phyloP scores from a whole-genome alignment of 2,113 vertebrate genomes.

The Ceyx melanurus region DNA sequence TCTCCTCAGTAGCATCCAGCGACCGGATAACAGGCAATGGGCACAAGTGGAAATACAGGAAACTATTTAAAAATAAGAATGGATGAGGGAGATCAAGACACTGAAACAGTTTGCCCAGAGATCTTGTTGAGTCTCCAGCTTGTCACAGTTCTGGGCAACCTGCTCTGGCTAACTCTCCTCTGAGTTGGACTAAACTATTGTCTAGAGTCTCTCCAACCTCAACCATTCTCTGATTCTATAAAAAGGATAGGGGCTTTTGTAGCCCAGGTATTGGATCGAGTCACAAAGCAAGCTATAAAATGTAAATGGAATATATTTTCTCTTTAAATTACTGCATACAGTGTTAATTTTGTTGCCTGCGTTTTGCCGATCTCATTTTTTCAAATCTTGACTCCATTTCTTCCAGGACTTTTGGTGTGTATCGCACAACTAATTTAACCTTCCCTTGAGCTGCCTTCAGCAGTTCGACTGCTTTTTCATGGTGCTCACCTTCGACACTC shows the following conservation, averaged over 20 bases:
- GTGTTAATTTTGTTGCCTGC: conserved; percentile 92
- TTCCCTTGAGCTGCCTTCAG: conserved; percentile 97
- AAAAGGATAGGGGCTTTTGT: conserved; percentile 10
- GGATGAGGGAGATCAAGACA: background rate
- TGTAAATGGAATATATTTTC: conserved; percentile 50
- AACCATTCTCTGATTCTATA: background rate
- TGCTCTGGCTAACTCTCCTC: background rate
- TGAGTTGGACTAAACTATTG: background rate
- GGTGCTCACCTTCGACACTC: conserved; percentile 97
- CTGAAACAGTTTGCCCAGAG: conserved; percentile 4
- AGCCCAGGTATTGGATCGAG: conserved; percentile 33
- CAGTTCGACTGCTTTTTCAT: conserved; percentile 96
- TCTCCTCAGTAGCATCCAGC: background rate
- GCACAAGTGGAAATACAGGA: background rate
- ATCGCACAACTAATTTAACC: conserved; percentile 94
- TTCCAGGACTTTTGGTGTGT: conserved; percentile 95
- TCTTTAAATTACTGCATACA: background rate
- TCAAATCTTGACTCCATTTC: conserved; percentile 98
- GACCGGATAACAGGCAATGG: background rate
- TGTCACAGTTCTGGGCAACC: background rate
- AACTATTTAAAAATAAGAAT: background rate
- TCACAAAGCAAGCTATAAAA: conserved; percentile 62
- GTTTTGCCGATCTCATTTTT: conserved; percentile 98
- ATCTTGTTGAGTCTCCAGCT: background rate
- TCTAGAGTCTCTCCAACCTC: background rate